Evolutionary conservation across 92 coral and sea anemone species (phyloP).

Genomic region (Parazoanthus atlanticus): DNA sequence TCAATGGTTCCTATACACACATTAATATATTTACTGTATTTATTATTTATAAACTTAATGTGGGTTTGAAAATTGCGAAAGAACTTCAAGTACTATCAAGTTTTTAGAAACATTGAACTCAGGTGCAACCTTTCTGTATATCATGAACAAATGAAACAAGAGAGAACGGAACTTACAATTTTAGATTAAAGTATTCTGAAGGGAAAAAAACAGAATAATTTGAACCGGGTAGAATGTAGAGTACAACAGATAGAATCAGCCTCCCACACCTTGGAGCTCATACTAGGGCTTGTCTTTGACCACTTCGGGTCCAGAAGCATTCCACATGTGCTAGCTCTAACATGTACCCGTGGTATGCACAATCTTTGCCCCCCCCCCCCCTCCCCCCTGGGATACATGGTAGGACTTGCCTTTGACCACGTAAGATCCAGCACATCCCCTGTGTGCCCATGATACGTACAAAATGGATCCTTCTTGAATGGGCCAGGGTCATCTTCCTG

Average conservation of each 20-base stretch:
- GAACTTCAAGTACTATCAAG: not conserved
- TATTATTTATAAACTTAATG: not conserved
- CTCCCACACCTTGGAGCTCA: not conserved
- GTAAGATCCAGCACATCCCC: conserved; percentile 96
- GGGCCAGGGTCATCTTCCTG: conserved; percentile 94
- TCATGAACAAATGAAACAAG: no score
- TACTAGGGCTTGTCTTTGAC: not conserved
- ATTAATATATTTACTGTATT: not conserved
- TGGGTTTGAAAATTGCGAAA: not conserved
- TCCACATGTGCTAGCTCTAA: no score
- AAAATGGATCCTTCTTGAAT: conserved; percentile 86
- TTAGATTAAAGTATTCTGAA: not conserved
- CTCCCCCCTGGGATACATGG: not conserved
- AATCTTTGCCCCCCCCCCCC: not conserved
- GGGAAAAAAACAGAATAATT: not conserved
- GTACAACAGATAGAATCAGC: not conserved
- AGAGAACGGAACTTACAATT: not conserved
- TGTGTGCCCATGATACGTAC: conserved; percentile 96
- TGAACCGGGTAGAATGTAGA: not conserved
- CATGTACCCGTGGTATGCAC: not conserved
- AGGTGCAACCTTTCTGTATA: not conserved
- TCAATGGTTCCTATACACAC: not conserved
- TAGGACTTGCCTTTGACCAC: conserved; percentile 89
- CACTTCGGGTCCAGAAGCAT: not conserved
- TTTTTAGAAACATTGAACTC: not conserved